Percentiles rank a stretch among this genome's conserved stretches.
Evolutionary conservation across 2,797 vertebrate species (phyloP).

Genomic region (Alosa sapidissima): DNA sequence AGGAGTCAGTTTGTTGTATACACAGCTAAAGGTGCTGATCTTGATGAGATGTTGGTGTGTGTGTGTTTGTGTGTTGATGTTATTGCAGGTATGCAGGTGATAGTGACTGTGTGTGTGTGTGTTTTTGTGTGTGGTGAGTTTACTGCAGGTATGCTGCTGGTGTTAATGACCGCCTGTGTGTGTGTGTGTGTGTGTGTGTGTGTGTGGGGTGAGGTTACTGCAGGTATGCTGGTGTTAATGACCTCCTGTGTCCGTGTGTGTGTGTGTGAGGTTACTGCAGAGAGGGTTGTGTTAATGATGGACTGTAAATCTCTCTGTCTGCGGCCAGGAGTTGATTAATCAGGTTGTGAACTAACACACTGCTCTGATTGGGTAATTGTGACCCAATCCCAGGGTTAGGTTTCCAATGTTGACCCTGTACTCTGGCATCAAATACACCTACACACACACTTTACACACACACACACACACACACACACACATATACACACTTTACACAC

Average conservation of each 20-base stretch:
- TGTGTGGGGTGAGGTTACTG: too few species aligned
- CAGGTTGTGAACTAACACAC: slow-evolving; percentile 2
- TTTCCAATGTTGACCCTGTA: neutral
- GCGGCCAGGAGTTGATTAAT: neutral
- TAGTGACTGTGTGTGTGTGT: neutral
- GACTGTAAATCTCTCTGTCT: neutral
- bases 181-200: neutral
- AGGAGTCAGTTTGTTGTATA: neutral
- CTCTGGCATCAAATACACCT: neutral
- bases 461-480: slow-evolving; percentile 9
- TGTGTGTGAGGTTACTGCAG: neutral
- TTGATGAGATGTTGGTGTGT: neutral
- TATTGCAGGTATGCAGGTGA: neutral
- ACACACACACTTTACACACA: neutral
- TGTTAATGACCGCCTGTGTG: neutral
- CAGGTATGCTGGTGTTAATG: too few species aligned
- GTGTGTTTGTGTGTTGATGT: neutral
- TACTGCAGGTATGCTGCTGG: too few species aligned
- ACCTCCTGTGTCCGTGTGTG: neutral
- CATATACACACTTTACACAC: slow-evolving; percentile 5
- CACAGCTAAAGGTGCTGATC: neutral
- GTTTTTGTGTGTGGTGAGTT: neutral
- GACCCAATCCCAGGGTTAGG: neutral
- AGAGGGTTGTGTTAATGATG: neutral
- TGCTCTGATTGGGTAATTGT: slow-evolving; percentile 21